Percentiles rank a stretch among this genome's conserved stretches.
phyloP scores from a whole-genome alignment of 35 echinoderm and acorn worm genomes.

The Acanthaster planci region DNA sequence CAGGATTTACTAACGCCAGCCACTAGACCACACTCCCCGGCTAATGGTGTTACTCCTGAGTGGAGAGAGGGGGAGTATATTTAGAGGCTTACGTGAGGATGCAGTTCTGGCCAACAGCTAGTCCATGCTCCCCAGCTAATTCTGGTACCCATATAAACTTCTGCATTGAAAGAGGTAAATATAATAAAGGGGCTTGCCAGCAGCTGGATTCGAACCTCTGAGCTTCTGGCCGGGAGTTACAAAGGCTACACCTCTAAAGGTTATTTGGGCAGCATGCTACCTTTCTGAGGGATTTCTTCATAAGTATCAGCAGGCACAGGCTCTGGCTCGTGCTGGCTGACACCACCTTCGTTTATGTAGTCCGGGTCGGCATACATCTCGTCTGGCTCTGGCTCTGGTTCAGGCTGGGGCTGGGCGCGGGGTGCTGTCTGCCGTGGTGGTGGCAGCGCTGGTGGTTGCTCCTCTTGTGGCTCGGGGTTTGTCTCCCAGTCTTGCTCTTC shows the following conservation, averaged over 20 bases:
- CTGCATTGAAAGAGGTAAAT: neutral
- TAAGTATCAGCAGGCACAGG: conserved; percentile 44
- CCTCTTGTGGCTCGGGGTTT: conserved; percentile 46
- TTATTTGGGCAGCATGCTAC: neutral
- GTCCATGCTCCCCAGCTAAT: no score
- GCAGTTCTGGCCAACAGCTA: no score
- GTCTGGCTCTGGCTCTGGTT: conserved; percentile 27
- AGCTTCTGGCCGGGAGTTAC: no score
- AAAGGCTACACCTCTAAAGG: no score
- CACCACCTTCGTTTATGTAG: no score
- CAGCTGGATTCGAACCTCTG: neutral
- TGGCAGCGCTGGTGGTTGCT: conserved; percentile 41
- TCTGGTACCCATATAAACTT: no score
- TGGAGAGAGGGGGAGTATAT: no score
- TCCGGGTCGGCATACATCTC: conserved; percentile 51
- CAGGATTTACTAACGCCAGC: no score
- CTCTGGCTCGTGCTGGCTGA: neutral
- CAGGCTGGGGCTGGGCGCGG: conserved; percentile 33
- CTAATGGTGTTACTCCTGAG: no score
- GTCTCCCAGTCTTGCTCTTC: neutral
- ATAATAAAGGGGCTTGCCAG: neutral
- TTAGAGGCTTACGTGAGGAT: no score
- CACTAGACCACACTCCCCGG: no score
- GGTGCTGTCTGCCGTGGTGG: conserved; percentile 29
- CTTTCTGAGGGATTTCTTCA: conserved; percentile 40